phyloP scores from a whole-genome alignment of 2,888 invertebrate species.

The Noctuana brunneofusca region DNA sequence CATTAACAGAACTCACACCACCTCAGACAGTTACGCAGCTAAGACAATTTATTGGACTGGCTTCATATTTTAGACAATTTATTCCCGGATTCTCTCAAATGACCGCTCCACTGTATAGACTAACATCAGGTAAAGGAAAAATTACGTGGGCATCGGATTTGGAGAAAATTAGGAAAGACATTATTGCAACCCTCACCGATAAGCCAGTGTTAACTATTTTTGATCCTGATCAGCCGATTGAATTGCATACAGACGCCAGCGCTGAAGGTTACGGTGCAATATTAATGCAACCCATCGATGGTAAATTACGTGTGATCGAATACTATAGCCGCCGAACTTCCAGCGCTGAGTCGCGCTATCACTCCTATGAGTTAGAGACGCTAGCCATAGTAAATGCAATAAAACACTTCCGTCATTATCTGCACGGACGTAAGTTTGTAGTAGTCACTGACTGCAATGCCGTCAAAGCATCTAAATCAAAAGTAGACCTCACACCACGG shows the following conservation, averaged over 20 bases:
- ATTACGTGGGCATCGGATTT: constrained; percentile 6
- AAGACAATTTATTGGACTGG: constrained; percentile 37
- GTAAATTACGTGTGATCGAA: constrained; percentile 27
- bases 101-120: constrained; percentile 15
- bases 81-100: constrained; percentile 16
- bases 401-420: constrained; percentile 45
- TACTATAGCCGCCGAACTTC: constrained; percentile 36
- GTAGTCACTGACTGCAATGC: constrained; percentile 22
- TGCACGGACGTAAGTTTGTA: constrained; percentile 39
- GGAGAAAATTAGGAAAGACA: constrained; percentile 29
- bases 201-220: constrained; percentile 39
- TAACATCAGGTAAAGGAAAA: constrained; percentile 23
- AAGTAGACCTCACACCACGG: not conserved
- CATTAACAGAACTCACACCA: constrained; percentile 21
- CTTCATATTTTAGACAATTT: constrained; percentile 30
- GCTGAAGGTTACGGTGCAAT: constrained; percentile 39
- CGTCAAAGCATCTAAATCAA: not conserved
- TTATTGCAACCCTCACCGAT: constrained; percentile 32
- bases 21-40: constrained; percentile 20
- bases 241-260: constrained; percentile 42
- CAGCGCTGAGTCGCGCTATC: constrained; percentile 35
- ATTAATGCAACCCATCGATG: constrained; percentile 19
- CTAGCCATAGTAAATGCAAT: constrained; percentile 41
- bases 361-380: constrained; percentile 37
- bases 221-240: constrained; percentile 14